Base-by-base conservation (phyloP, 2,113 vertebrate species). In the Neomonachus schauinslandi region DNA sequence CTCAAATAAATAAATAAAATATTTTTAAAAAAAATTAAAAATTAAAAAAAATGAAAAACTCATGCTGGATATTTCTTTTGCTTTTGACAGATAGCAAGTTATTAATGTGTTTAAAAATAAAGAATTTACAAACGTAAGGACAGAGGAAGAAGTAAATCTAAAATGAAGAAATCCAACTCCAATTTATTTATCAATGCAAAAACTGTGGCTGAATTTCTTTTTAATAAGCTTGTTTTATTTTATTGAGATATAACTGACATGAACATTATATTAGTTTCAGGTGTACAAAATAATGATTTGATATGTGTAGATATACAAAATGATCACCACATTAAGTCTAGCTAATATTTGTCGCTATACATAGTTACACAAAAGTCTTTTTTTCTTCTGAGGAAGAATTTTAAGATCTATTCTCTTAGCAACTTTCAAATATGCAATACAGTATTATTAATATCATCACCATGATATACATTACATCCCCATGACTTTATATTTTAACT, bases 21-120 rank as follows among this genome's bases (percentile, higher is more conserved):
- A 42, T 42, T 5, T 42, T 42, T 42, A 42, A 42, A 42, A 42
- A 42, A 42, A 42, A 42, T 42, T 4, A 42, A 42, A 42, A 42
- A 42, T 42, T 42, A 42, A 42, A 42, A 42, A 39, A 42, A 42
- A 42, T 42, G 4, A 65, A 76, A 76, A 85, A n/a, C 7, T 36
- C 33, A 28, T 33, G 7, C 6, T 92, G 57, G 3, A 12, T 81
- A 74, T 74, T 36, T 91, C 36, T 51, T 67, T 92, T 77, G 24
- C 2, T 88, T 59, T 67, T 77, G 33, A 69, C 1, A 36, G 15
- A 12, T 61, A 49, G 4, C 33, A 53, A 5, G 5, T 69, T 83
- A 51, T 28, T 39, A 33, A 67, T n/a, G n/a, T 53, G 9, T 82
- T 92, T 97, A 86, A 71, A 67, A 89, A 82, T 83, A 89, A 69